A percentile compares a stretch with the other conserved stretches of the same genome.
phyloP scores from a whole-genome alignment of 2,888 invertebrate species.

The Aphidius colemani region DNA sequence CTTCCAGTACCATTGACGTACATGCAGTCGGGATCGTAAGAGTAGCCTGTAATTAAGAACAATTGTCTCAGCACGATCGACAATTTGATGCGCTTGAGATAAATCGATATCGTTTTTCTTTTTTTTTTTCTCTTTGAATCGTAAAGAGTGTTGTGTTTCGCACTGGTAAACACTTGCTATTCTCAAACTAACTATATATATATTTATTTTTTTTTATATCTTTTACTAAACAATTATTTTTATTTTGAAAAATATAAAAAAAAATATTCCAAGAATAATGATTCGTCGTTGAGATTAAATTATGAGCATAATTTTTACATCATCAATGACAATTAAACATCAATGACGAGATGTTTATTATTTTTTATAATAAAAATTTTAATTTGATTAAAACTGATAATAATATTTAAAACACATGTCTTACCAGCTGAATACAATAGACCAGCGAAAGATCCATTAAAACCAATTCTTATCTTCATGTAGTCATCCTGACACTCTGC shows the following conservation, averaged over 20 bases:
- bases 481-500: constrained; percentile 95
- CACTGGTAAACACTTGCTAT: constrained; percentile 8
- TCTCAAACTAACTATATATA: neutral
- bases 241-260: neutral
- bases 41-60: constrained; percentile 72
- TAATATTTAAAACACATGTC: constrained; percentile 21
- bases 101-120: constrained; percentile 20
- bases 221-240: neutral
- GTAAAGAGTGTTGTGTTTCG: constrained; percentile 11
- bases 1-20: constrained; percentile 92
- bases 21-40: constrained; percentile 92
- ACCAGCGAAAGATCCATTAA: constrained; percentile 89
- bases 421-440: constrained; percentile 87
- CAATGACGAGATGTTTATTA: neutral
- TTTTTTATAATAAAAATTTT: neutral
- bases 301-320: too few relatives aligned
- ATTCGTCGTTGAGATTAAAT: neutral
- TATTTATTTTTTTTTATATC: neutral
- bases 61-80: constrained; percentile 28
- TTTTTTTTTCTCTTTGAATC: neutral
- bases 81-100: constrained; percentile 15
- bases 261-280: neutral
- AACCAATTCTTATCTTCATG: constrained; percentile 91
- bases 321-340: constrained; percentile 1
- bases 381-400: constrained; percentile 11